Conservation (phyloP, 2,113 vertebrate genomes). For the Oncorhynchus keta region DNA sequence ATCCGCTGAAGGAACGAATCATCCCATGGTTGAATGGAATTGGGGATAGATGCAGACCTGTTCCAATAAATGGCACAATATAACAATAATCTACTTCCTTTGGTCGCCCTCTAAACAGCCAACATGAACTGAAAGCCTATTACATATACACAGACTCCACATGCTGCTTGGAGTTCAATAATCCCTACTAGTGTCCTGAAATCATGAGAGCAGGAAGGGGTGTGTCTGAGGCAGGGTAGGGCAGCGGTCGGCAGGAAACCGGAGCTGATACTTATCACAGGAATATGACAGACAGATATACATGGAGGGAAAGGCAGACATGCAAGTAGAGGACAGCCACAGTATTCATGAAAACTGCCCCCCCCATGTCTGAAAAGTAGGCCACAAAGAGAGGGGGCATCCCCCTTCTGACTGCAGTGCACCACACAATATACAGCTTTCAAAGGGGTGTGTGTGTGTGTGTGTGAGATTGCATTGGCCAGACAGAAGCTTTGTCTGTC, state of each 20-base stretch:
- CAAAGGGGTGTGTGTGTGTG: slow-evolving; percentile 26
- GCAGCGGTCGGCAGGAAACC: neutral
- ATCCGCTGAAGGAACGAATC: no score
- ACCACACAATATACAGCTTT: slow-evolving; percentile 46
- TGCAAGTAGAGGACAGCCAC: neutral
- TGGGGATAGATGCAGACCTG: neutral
- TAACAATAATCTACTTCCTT: neutral
- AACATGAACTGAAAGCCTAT: neutral
- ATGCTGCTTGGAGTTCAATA: neutral
- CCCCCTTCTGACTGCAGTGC: slow-evolving; percentile 18
- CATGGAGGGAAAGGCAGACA: no score
- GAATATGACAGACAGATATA: neutral
- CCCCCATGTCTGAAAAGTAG: slow-evolving; percentile 13
- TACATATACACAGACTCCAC: no score
- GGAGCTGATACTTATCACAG: neutral
- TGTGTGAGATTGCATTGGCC: slow-evolving; percentile 10
- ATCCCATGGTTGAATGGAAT: no score
- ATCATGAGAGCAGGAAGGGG: neutral
- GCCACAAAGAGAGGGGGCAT: slow-evolving; percentile 18
- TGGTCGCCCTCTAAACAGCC: neutral
- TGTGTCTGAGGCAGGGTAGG: neutral
- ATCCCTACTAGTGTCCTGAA: neutral
- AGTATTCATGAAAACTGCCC: neutral
- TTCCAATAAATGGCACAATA: no score
- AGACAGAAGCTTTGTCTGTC: slow-evolving; percentile 19